Conservation (phyloP, 2,113 vertebrate species). For the Kobus ellipsiprymnus region DNA sequence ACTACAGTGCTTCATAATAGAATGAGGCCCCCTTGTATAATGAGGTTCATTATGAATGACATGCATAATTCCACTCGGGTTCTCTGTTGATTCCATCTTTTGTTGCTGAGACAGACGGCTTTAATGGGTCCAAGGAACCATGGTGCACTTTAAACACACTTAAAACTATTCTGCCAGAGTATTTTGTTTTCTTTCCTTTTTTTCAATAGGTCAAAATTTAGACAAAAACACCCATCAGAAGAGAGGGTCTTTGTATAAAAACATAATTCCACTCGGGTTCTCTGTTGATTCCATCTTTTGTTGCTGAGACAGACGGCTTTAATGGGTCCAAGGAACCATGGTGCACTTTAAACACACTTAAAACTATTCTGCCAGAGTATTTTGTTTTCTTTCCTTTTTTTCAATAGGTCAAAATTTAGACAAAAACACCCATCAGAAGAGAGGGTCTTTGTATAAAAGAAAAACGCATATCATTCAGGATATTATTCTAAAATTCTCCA, state of each 20-base stretch:
- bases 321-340: slow-evolving; percentile 56
- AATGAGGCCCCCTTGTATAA: slow-evolving; percentile 68
- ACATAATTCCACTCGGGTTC: too few species aligned
- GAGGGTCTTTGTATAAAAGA: not conserved
- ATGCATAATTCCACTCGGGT: slow-evolving; percentile 72
- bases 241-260: not conserved
- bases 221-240: not conserved
- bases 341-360: slow-evolving; percentile 30
- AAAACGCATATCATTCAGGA: not conserved
- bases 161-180: slow-evolving; percentile 53
- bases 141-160: slow-evolving; percentile 4
- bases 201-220: not conserved
- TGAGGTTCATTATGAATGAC: slow-evolving; percentile 76
- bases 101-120: slow-evolving; percentile 73
- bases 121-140: slow-evolving; percentile 64
- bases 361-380: slow-evolving; percentile 48
- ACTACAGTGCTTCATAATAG: slow-evolving; percentile 65
- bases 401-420: not conserved
- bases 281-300: slow-evolving; percentile 70
- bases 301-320: slow-evolving; percentile 73
- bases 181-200: slow-evolving; percentile 39
- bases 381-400: slow-evolving; percentile 41
- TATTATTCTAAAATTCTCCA: not conserved
- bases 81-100: slow-evolving; percentile 68
- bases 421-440: not conserved